Evolutionary conservation across 2,113 vertebrate species (phyloP), one percentile per base, ranked within the genome.

Genomic region (Pitta sordida): DNA sequence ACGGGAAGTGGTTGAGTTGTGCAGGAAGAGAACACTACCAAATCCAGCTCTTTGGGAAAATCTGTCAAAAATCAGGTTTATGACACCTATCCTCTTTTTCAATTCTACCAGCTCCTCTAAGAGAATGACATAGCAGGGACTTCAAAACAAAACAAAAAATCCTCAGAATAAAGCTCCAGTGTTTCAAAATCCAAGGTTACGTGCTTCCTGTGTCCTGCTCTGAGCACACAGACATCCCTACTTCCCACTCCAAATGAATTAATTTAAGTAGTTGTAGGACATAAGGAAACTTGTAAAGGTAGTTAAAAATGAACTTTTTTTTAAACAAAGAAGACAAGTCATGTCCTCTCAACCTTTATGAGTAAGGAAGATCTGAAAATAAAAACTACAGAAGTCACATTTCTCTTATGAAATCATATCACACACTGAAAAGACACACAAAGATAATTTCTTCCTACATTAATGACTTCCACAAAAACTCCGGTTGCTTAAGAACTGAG

Each of bases 331-430:
- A 67, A 3, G 16, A 58, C 56, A 63, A 32, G 20, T 55, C 7
- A 9, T 73, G 56, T 21, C 16, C 19, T 79, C 3, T 64, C 55
- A 75, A 60, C 8, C 5, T 76, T 70, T 81, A 12, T 13, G 11
- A 78, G 6, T n/a, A 75, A 84, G 49, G 32, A 89, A 89, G 34
- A 76, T 10, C 41, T 81, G 86, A 86, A 86, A 93, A 81, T n/a
- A 69, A 34, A 49, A 71, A 55, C 32, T 32, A 27, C 26, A 48
- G 68, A 67, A 88, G 24, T 34, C 44, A 52, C 6, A 23, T 49
- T 90, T 88, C 30, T 44, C 32, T 77, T 67, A 75, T 0, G 5
- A 81, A 93, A 62, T 27, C 21, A 27, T 46, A 74, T 2, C 3
- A 27, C 55, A 53, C 5, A 9, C 3, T 20, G 10, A 81, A 30